Conservation (phyloP, 2,797 vertebrate species). For the Acanthiza pusilla region DNA sequence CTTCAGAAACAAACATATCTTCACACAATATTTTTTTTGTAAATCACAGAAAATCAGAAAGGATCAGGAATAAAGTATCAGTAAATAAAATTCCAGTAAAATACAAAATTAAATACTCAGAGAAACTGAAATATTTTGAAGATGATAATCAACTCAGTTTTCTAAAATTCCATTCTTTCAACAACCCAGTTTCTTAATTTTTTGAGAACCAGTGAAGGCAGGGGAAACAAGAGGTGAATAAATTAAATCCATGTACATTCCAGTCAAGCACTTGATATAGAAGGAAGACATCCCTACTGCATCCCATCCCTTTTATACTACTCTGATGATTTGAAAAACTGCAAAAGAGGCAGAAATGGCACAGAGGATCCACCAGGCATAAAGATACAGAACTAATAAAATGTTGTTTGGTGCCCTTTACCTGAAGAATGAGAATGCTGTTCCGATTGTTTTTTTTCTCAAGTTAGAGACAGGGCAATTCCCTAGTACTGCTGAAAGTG, state of each 20-base stretch:
- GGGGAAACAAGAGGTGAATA: not conserved
- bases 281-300: not conserved
- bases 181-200: not conserved
- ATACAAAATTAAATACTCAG: not conserved
- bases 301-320: not conserved
- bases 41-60: not conserved
- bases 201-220: not conserved
- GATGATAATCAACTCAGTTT: not conserved
- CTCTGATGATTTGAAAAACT: not conserved
- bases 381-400: not conserved
- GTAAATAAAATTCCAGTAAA: not conserved
- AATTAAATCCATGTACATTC: not conserved
- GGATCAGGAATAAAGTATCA: not conserved
- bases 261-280: not conserved
- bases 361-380: not conserved
- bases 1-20: not conserved
- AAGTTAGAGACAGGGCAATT: not conserved
- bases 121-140: not conserved
- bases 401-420: not conserved
- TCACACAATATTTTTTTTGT: not conserved
- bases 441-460: not conserved
- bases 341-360: not conserved
- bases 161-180: not conserved
- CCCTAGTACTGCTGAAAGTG: not conserved
- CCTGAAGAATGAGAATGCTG: not conserved